Conservation (phyloP, 37 sponge, comb jelly and placozoan species). For the Ianthella basta region DNA sequence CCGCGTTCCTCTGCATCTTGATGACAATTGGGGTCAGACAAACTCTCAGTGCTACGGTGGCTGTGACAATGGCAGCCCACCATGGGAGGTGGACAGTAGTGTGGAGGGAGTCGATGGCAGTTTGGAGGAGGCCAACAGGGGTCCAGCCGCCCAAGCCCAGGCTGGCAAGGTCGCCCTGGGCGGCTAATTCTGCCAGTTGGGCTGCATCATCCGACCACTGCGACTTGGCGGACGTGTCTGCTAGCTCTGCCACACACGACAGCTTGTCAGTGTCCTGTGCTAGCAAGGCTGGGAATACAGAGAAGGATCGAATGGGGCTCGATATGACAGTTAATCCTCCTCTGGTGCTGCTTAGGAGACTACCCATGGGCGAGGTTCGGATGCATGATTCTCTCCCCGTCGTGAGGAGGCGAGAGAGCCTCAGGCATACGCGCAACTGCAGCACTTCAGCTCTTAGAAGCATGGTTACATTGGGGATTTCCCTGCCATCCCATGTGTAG, state of each 20-base stretch:
- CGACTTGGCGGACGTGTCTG: neutral
- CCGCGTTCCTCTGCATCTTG: conserved; percentile 46
- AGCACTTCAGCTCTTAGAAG: too few relatives aligned
- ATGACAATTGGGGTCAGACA: conserved; percentile 66
- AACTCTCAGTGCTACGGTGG: conserved; percentile 57
- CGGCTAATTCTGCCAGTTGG: conserved; percentile 2
- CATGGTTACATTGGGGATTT: too few relatives aligned
- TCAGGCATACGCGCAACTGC: too few relatives aligned
- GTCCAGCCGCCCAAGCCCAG: conserved; percentile 78
- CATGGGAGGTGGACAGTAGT: conserved; percentile 70
- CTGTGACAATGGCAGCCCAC: conserved; percentile 80
- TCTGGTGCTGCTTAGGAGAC: too few relatives aligned
- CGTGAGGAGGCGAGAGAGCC: too few relatives aligned
- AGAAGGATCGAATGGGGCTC: too few relatives aligned
- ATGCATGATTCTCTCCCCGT: too few relatives aligned
- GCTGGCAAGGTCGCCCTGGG: conserved; percentile 54
- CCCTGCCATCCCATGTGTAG: too few relatives aligned
- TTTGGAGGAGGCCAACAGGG: conserved; percentile 84
- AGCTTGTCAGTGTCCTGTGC: too few relatives aligned
- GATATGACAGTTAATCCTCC: too few relatives aligned
- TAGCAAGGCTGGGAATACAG: too few relatives aligned
- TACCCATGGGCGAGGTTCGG: too few relatives aligned
- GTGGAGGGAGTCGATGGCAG: conserved; percentile 68
- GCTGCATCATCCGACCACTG: conserved; percentile 25
- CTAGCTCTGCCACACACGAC: neutral